Evolutionary conservation across 1,140 invertebrate species (phyloP).

Genomic region (Calephelis nemesis): DNA sequence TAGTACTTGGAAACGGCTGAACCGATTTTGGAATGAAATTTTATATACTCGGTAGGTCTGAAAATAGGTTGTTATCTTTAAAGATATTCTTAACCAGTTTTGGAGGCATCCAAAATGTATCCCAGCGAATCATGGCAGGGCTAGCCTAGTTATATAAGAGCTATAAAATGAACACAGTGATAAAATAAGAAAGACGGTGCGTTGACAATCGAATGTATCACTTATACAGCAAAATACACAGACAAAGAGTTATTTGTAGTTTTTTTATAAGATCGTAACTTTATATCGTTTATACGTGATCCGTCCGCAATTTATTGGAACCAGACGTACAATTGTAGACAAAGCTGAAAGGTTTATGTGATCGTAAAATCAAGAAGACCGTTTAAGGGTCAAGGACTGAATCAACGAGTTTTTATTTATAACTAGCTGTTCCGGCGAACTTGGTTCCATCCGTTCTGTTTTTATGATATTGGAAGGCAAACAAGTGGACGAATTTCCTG

Average conservation of each 20-base stretch:
- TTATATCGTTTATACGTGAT: conserved; percentile 20
- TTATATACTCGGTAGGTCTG: too few relatives aligned
- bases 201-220: conserved; percentile 7
- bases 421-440: neutral
- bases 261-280: conserved; percentile 23
- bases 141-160: too few relatives aligned
- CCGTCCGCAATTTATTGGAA: conserved; percentile 49
- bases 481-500: too few relatives aligned
- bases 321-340: conserved; percentile 44
- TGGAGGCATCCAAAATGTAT: too few relatives aligned
- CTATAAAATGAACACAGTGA: neutral
- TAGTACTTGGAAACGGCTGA: too few relatives aligned
- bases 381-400: conserved; percentile 45
- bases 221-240: conserved; percentile 14
- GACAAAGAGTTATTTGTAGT: conserved; percentile 14
- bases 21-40: too few relatives aligned
- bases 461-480: too few relatives aligned
- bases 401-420: conserved; percentile 13
- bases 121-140: too few relatives aligned
- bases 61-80: too few relatives aligned
- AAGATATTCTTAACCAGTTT: too few relatives aligned
- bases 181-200: neutral
- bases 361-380: conserved; percentile 46
- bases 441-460: too few relatives aligned
- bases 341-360: conserved; percentile 51